Percentiles rank a stretch among this genome's conserved stretches.
phyloP scores from a whole-genome alignment of 2,113 vertebrate species.

The Ondatra zibethicus region DNA sequence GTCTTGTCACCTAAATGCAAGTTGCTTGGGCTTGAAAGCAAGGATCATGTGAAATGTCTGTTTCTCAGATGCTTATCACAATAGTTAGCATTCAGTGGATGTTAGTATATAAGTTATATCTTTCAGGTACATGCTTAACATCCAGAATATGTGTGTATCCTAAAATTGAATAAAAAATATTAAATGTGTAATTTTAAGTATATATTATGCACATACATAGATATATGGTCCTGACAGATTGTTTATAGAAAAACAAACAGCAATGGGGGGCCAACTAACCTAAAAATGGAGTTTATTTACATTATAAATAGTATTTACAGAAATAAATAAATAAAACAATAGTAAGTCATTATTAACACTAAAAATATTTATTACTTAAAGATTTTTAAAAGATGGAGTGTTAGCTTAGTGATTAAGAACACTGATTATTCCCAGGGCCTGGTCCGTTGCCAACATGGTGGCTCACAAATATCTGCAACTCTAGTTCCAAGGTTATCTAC shows the following conservation, averaged over 20 bases:
- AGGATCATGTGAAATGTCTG: not conserved
- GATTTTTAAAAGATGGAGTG: not conserved
- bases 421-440: not conserved
- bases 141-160: not conserved
- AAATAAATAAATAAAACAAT: not conserved
- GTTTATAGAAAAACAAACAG: not conserved
- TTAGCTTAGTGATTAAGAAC: not conserved
- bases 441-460: not conserved
- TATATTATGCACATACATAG: not conserved
- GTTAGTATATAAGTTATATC: not conserved
- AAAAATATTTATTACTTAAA: not conserved
- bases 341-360: not conserved
- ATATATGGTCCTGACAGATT: not conserved
- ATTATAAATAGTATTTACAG: not conserved
- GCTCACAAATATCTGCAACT: too few relatives aligned
- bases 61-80: not conserved
- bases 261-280: not conserved
- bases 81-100: not conserved
- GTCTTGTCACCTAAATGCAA: not conserved
- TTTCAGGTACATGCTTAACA: not conserved
- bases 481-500: too few relatives aligned
- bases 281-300: not conserved
- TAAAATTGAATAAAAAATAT: slow-evolving; percentile 33
- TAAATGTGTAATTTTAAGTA: not conserved
- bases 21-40: not conserved